A percentile compares a stretch with the other conserved stretches of the same genome.
Evolutionary conservation across 2,797 vertebrate genomes (phyloP).

Genomic region (Sebastes aleutianus): DNA sequence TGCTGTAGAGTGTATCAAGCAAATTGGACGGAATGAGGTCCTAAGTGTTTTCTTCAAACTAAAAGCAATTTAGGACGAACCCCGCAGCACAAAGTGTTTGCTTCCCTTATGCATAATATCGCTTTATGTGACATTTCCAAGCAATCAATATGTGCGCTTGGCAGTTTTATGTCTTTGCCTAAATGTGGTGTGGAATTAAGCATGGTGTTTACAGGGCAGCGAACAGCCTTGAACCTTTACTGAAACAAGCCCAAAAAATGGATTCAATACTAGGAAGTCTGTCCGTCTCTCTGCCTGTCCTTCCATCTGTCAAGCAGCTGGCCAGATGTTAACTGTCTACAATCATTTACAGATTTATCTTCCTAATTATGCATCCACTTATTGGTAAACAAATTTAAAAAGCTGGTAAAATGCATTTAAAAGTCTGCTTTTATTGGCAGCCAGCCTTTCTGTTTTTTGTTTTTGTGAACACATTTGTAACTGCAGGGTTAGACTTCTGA

Average conservation of each 20-base stretch:
- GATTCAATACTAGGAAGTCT: background rate
- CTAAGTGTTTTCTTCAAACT: constrained; percentile 34
- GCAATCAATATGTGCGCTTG: constrained; percentile 24
- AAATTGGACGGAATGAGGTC: constrained; percentile 29
- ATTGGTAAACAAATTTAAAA: background rate
- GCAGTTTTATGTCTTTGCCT: constrained; percentile 17
- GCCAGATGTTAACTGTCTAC: constrained; percentile 2
- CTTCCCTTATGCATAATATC: constrained; percentile 30
- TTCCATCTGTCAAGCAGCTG: background rate
- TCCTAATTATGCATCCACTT: background rate
- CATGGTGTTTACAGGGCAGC: background rate
- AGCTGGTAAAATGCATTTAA: background rate
- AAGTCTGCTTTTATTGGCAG: background rate
- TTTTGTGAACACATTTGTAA: constrained; percentile 21
- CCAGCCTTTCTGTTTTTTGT: background rate
- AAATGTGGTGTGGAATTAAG: constrained; percentile 19
- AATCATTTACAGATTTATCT: background rate
- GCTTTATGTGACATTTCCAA: constrained; percentile 33
- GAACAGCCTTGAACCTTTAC: constrained; percentile 8
- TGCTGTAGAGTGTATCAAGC: constrained; percentile 5
- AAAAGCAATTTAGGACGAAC: constrained; percentile 25
- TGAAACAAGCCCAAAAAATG: background rate
- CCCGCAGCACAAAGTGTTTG: constrained; percentile 30
- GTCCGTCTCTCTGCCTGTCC: background rate
- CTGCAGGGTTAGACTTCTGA: constrained; percentile 21